Conservation (phyloP, 2,888 invertebrate genomes). For the Amphipyra tragopoginis region DNA sequence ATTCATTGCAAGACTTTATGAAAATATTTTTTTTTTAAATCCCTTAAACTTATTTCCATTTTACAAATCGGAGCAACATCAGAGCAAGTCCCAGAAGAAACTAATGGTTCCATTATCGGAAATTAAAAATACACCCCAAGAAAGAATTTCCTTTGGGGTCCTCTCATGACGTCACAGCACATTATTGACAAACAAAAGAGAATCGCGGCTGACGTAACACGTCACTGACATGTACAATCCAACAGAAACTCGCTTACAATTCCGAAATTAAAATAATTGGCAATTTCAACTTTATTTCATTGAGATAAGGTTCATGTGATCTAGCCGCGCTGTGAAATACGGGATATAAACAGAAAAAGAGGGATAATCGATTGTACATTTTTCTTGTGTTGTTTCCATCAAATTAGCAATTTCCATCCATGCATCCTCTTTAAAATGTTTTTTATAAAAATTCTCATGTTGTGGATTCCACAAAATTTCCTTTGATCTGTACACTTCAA, state of each 20-base stretch:
- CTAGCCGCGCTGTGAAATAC: background rate
- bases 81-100: background rate
- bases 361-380: slow-evolving; percentile 68
- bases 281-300: slow-evolving; percentile 15
- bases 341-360: slow-evolving; percentile 46
- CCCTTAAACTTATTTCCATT: too few species aligned
- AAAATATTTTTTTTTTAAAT: too few species aligned
- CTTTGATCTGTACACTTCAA: too few species aligned
- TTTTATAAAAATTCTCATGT: too few species aligned
- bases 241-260: slow-evolving; percentile 3
- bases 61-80: background rate
- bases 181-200: slow-evolving; percentile 76
- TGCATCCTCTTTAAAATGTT: too few species aligned
- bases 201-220: slow-evolving; percentile 73
- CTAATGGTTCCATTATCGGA: slow-evolving; percentile 47
- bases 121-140: slow-evolving; percentile 58
- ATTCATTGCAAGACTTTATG: too few species aligned
- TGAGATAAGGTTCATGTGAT: background rate
- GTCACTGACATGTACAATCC: slow-evolving; percentile 69
- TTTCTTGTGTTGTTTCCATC: too few species aligned
- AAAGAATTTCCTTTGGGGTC: slow-evolving; percentile 48
- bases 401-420: too few species aligned
- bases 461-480: too few species aligned
- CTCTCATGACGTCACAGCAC: slow-evolving; percentile 66
- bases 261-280: background rate